Conservation (phyloP, 1,140 invertebrate species). For the Druon quercuslanigerum region DNA sequence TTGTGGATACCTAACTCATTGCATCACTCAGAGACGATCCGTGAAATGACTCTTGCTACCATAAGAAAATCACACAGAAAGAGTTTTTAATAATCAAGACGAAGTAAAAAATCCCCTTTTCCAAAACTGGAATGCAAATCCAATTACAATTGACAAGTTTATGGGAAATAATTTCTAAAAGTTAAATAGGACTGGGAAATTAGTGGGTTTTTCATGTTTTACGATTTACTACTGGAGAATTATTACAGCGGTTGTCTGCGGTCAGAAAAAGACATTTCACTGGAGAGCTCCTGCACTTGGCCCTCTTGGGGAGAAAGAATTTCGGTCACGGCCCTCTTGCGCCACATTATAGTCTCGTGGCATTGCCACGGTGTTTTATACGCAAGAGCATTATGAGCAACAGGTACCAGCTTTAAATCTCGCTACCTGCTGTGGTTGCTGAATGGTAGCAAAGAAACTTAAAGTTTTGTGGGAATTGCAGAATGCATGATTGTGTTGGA, state of each 20-base stretch:
- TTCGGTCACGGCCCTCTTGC: conserved; percentile 72
- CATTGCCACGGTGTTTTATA: conserved; percentile 19
- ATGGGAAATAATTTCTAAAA: too few species aligned
- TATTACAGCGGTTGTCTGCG: conserved; percentile 32
- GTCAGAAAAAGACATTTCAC: conserved; percentile 38
- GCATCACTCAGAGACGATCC: not conserved
- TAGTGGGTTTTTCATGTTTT: conserved; percentile 1
- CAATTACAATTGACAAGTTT: too few species aligned
- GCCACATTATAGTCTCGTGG: conserved; percentile 45
- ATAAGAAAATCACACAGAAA: conserved; percentile 25
- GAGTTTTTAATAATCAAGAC: too few species aligned
- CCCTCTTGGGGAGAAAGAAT: conserved; percentile 66
- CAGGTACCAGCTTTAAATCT: not conserved
- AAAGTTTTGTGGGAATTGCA: too few species aligned
- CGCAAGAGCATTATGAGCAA: not conserved
- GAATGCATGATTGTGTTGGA: too few species aligned
- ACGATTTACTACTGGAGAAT: not conserved
- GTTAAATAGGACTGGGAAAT: too few species aligned
- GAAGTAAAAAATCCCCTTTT: too few species aligned
- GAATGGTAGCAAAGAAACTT: too few species aligned
- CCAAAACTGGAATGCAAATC: too few species aligned
- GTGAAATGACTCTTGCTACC: not conserved
- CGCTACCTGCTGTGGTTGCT: not conserved
- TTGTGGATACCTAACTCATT: conserved; percentile 1
- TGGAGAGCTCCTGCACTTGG: conserved; percentile 63